Percentiles rank a stretch among this genome's conserved stretches.
These are phyloP conservation scores for Rhinopomastus cyanomelas DNA, from an alignment of 2,113 vertebrate species.

Conservation along the genomic window DNA sequence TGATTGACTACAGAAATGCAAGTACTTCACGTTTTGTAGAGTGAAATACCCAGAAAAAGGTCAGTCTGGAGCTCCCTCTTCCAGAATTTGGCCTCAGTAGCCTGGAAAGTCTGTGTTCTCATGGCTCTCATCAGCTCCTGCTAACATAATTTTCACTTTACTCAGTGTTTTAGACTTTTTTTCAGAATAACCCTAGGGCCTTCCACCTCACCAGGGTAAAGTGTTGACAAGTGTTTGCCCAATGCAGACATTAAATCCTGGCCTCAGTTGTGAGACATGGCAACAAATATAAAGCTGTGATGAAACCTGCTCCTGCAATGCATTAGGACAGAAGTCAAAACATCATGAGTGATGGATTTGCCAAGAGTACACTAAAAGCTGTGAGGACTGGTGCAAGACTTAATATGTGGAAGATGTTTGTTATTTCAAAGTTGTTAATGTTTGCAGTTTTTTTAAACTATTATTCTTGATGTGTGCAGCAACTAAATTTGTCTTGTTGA, in stretches of 20 bases:
- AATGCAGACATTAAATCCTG: neutral
- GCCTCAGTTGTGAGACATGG: neutral
- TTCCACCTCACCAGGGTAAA: neutral
- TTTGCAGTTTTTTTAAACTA: conserved; percentile 14
- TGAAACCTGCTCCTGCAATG: neutral
- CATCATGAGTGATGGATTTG: neutral
- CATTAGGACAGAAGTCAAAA: neutral
- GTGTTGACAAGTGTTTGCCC: neutral
- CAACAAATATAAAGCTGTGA: neutral
- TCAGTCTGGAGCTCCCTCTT: neutral
- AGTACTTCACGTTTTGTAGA: neutral
- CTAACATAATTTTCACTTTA: neutral
- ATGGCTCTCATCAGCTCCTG: neutral
- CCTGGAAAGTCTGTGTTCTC: neutral
- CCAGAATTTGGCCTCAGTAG: neutral
- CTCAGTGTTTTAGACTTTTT: neutral
- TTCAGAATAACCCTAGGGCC: neutral
- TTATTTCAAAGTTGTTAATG: conserved; percentile 35
- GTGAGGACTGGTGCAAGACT: neutral
- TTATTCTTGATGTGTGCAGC: neutral
- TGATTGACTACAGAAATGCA: neutral
- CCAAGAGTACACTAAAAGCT: neutral
- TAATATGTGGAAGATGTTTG: neutral
- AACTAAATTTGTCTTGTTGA: conserved; percentile 32
- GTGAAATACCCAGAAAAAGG: neutral